Conservation (phyloP, 1,140 invertebrate species). For the Bombus huntii region DNA sequence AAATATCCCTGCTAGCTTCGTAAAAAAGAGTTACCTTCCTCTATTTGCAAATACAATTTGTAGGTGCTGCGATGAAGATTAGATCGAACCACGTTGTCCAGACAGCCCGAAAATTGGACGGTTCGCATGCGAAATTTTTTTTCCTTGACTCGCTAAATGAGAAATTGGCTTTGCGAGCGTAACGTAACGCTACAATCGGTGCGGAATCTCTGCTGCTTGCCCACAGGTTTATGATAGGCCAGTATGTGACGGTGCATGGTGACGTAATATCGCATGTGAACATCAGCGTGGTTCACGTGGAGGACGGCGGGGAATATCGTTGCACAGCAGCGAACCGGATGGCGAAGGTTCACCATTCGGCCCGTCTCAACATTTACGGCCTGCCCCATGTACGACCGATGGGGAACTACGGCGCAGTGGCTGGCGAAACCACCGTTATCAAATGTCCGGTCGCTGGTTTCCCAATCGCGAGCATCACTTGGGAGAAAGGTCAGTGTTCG, state of each 20-base stretch:
- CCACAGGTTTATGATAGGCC: slow-evolving; percentile 91
- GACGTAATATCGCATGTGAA: slow-evolving; percentile 98
- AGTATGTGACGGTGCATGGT: slow-evolving; percentile 95
- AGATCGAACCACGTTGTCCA: background rate
- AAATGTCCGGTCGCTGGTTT: slow-evolving; percentile 97
- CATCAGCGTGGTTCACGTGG: slow-evolving; percentile 92
- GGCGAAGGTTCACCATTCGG: slow-evolving; percentile 89
- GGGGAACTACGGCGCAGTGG: slow-evolving; percentile 95
- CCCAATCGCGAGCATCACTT: slow-evolving; percentile 93
- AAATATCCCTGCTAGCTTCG: too few species aligned
- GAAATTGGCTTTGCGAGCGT: background rate
- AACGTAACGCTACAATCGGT: background rate
- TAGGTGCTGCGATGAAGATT: background rate
- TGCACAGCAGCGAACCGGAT: slow-evolving; percentile 94
- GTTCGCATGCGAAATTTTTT: background rate
- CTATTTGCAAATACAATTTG: background rate
- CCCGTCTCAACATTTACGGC: slow-evolving; percentile 95
- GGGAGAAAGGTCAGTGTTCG: slow-evolving; percentile 90
- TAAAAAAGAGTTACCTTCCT: background rate
- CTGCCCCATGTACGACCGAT: slow-evolving; percentile 94
- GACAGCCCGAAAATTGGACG: too few species aligned
- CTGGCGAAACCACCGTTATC: slow-evolving; percentile 92
- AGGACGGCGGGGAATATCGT: slow-evolving; percentile 96
- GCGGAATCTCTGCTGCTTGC: background rate
- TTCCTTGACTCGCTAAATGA: background rate